Conservation (phyloP, 2,113 vertebrate genomes). For the Ardeotis arabs region DNA sequence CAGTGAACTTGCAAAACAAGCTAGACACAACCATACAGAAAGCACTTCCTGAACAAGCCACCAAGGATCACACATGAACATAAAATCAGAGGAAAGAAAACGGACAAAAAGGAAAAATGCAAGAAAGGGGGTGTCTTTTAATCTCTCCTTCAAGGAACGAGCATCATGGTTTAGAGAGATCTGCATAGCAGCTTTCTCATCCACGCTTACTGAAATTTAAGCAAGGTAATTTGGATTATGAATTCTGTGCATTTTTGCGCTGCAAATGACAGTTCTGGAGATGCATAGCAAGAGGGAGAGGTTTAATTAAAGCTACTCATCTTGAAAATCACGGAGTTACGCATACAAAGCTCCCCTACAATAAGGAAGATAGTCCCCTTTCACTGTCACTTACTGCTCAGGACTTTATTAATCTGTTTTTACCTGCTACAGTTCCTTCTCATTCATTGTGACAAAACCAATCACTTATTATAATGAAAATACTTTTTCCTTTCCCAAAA, state of each 20-base stretch:
- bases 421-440: neutral
- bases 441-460: neutral
- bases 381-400: neutral
- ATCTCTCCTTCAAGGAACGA: neutral
- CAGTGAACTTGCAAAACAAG: neutral
- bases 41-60: neutral
- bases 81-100: neutral
- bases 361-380: neutral
- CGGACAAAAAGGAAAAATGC: neutral
- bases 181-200: neutral
- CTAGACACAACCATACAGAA: neutral
- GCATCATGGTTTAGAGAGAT: neutral
- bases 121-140: neutral
- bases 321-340: neutral
- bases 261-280: neutral
- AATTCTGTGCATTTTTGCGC: neutral
- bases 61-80: neutral
- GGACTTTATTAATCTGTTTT: neutral
- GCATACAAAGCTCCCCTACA: neutral
- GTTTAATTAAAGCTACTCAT: constrained; percentile 24
- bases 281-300: neutral
- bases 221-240: neutral
- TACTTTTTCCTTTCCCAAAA: neutral
- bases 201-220: neutral
- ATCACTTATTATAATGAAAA: neutral